Evolutionary conservation across 2,888 invertebrate genomes (phyloP), one percentile per base, ranked within the genome.

Genomic region (Galeruca laticollis): DNA sequence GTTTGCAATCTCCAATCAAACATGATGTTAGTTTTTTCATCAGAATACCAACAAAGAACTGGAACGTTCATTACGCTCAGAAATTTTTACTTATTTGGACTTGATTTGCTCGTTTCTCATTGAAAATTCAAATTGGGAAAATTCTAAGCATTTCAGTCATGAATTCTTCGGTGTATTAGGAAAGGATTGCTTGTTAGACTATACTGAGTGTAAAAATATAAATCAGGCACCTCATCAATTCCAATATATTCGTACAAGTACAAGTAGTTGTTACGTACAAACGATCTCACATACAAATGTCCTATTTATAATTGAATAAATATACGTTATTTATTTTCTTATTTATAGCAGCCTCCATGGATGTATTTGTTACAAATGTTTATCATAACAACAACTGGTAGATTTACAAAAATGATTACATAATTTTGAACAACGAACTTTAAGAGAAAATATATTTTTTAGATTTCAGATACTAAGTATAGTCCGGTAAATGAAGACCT

Each of bases 11-110:
- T 47, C 18, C 0, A 2, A 8, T 47, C n/a, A 5, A 47, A 47
- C 43, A 47, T 15, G 43, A 15, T 47, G 43, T 47, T 47, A 15
- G 43, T 47, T 47, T 47, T 47, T 47, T 47, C n/a, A 15, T 47
- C n/a, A 47, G n/a, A 10, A 65, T 65, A 33, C 64, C 64, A 26
- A 47, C 33, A 40, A 21, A 26, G 49, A 40, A 47, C n/a, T 31
- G 43, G 31, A 33, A 47, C 57, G 35, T 47, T 65, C 64, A 57
- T 65, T 65, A 65, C 47, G 64, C 13, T 57, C 57, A 33, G 64
- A 65, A 65, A 47, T 57, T 65, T 56, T 65, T 65, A 62, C 64
- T 31, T 65, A 65, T 65, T 65, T 65, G 64, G 64, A 56, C 52
- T 65, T 54, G 26, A 57, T 65, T 52, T n/a, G 52, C n/a, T 52